phyloP scores from a whole-genome alignment of 2,888 invertebrate species.

The Adelognathus sp. region DNA sequence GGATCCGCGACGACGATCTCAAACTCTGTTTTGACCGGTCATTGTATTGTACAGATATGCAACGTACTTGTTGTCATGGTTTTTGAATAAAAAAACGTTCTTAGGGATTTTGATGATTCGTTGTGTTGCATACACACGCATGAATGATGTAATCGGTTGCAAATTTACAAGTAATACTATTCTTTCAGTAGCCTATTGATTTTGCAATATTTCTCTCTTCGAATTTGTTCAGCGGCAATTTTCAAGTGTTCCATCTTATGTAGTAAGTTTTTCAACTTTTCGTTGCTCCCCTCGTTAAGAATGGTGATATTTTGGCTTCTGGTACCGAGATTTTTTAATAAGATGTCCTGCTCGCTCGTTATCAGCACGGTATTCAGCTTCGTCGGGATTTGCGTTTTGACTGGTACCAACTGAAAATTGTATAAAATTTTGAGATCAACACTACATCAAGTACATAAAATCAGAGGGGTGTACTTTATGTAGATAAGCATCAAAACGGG shows the following conservation, averaged over 20 bases:
- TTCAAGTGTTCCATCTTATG: slow-evolving; percentile 68
- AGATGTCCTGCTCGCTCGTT: slow-evolving; percentile 55
- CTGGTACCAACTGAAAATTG: slow-evolving; percentile 61
- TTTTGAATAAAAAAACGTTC: slow-evolving; percentile 35
- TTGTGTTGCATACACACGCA: neutral
- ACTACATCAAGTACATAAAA: too few species aligned
- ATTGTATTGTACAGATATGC: slow-evolving; percentile 39
- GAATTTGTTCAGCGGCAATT: slow-evolving; percentile 66
- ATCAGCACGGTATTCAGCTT: slow-evolving; percentile 45
- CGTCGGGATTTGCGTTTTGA: slow-evolving; percentile 32
- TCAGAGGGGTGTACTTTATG: too few species aligned
- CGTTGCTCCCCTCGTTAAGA: neutral
- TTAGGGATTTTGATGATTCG: slow-evolving; percentile 15
- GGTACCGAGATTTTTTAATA: slow-evolving; percentile 46
- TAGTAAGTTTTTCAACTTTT: slow-evolving; percentile 56
- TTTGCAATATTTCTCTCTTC: slow-evolving; percentile 63
- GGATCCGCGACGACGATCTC: neutral
- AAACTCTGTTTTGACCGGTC: neutral
- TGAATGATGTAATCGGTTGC: neutral
- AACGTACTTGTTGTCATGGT: slow-evolving; percentile 16
- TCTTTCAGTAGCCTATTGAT: slow-evolving; percentile 59
- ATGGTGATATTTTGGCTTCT: neutral
- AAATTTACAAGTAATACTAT: neutral
- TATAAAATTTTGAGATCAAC: neutral
- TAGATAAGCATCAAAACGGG: too few species aligned